Percentiles rank a stretch among this genome's conserved stretches.
phyloP scores from a whole-genome alignment of 2,797 vertebrate genomes.

The Lutjanus campechanus region DNA sequence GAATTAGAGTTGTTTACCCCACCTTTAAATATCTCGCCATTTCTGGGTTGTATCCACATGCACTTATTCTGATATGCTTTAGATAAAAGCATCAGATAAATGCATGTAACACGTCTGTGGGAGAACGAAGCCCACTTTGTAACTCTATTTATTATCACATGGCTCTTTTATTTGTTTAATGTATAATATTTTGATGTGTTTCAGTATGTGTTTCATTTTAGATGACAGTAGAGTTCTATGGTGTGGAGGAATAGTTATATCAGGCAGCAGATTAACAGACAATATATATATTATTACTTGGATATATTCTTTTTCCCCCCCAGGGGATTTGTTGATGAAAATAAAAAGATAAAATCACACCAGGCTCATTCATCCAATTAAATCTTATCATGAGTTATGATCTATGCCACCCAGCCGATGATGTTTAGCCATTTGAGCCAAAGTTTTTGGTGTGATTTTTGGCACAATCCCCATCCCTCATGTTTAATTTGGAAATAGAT shows the following conservation, averaged over 20 bases:
- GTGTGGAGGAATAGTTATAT: background rate
- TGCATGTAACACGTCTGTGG: too few relatives aligned
- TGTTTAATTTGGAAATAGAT: slow-evolving; percentile 52
- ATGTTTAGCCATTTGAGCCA: background rate
- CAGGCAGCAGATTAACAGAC: background rate
- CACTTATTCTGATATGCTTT: too few relatives aligned
- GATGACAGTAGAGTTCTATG: too few relatives aligned
- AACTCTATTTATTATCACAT: background rate
- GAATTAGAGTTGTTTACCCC: too few relatives aligned
- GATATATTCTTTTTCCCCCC: background rate
- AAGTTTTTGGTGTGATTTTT: slow-evolving; percentile 22
- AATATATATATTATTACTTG: background rate
- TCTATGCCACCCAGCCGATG: background rate
- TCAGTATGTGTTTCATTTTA: background rate
- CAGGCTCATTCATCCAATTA: background rate
- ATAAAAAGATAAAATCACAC: background rate
- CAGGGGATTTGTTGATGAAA: background rate
- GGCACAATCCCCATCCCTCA: slow-evolving; percentile 18
- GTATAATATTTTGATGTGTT: background rate
- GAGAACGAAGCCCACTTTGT: background rate
- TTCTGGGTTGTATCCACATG: too few relatives aligned
- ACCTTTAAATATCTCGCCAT: too few relatives aligned
- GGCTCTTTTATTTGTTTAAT: background rate
- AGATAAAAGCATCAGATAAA: too few relatives aligned
- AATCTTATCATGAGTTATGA: background rate